These are phyloP conservation scores for Umimayanthus kanabou DNA, from an alignment of 92 coral and sea anemone species.

Conservation along the genomic window DNA sequence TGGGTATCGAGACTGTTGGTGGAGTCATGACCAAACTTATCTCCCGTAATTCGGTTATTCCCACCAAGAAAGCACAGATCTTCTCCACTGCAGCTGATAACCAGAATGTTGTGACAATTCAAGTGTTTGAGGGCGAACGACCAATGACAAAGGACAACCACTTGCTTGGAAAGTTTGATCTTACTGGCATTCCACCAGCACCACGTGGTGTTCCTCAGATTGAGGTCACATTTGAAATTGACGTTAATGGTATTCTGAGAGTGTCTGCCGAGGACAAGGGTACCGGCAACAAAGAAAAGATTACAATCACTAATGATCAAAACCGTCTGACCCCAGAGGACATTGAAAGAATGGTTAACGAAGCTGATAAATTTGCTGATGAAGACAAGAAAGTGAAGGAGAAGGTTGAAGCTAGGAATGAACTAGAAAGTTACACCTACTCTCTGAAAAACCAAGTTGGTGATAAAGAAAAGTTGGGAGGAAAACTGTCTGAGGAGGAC, in stretches of 20 bases:
- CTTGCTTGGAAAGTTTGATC: constrained; percentile 93
- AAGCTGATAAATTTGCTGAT: constrained; percentile 98
- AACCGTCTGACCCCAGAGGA: constrained; percentile 97
- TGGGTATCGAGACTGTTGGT: constrained; percentile 99
- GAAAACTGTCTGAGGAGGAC: constrained; percentile 94
- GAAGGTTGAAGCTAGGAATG: constrained; percentile 89
- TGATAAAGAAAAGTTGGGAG: constrained; percentile 97
- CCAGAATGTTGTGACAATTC: constrained; percentile 99
- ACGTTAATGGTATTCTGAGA: constrained; percentile 96
- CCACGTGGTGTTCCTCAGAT: constrained; percentile 99
- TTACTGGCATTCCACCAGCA: constrained; percentile 97
- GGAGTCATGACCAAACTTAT: constrained; percentile 99
- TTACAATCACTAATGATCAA: constrained; percentile 98
- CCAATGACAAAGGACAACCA: constrained; percentile 99
- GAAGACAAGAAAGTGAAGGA: constrained; percentile 97
- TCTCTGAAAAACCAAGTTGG: constrained; percentile 98
- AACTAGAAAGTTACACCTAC: constrained; percentile 95
- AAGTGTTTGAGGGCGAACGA: constrained; percentile 96
- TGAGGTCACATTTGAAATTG: constrained; percentile 97
- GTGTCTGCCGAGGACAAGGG: constrained; percentile 99
- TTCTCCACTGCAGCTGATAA: constrained; percentile 99
- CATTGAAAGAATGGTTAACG: constrained; percentile 97
- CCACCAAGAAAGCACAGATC: constrained; percentile 97
- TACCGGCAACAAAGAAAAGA: constrained; percentile 98
- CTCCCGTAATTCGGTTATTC: constrained; percentile 93